Evolutionary conservation across 2,888 invertebrate species (phyloP).

Genomic region (Zonitis immaculata): DNA sequence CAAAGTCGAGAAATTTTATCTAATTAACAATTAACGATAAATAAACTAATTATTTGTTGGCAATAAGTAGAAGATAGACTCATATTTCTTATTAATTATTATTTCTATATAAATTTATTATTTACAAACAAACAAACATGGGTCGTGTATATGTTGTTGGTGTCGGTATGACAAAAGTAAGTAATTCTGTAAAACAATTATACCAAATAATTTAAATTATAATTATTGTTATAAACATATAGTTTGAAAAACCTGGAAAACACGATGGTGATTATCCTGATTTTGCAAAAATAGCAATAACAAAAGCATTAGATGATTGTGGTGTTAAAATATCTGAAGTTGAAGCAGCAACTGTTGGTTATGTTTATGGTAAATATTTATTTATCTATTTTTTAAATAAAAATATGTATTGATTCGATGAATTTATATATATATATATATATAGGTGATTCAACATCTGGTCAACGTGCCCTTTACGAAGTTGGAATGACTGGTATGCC

Average conservation of each 20-base stretch:
- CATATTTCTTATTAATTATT: neutral
- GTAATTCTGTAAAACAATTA: constrained; percentile 16
- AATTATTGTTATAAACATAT: constrained; percentile 15
- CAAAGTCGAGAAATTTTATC: no score
- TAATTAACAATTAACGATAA: no score
- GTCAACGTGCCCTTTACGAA: constrained; percentile 91
- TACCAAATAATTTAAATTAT: constrained; percentile 1
- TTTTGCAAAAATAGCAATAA: constrained; percentile 89
- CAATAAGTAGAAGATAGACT: no score
- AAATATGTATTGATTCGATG: neutral
- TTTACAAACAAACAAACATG: constrained; percentile 40
- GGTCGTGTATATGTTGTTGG: constrained; percentile 81
- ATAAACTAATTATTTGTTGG: no score
- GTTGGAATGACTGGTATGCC: constrained; percentile 96
- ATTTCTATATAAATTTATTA: neutral
- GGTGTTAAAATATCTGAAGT: constrained; percentile 69
- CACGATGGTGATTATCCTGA: constrained; percentile 87
- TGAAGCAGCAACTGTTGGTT: constrained; percentile 88
- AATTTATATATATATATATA: no score
- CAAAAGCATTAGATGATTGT: constrained; percentile 82
- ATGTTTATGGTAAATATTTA: constrained; percentile 72
- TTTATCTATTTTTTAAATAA: constrained; percentile 2
- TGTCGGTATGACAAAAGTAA: constrained; percentile 94
- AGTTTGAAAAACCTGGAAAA: constrained; percentile 91
- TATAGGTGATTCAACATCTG: constrained; percentile 90